Conservation (phyloP, 1,140 invertebrate species). For the Sminthurides bifidus region DNA sequence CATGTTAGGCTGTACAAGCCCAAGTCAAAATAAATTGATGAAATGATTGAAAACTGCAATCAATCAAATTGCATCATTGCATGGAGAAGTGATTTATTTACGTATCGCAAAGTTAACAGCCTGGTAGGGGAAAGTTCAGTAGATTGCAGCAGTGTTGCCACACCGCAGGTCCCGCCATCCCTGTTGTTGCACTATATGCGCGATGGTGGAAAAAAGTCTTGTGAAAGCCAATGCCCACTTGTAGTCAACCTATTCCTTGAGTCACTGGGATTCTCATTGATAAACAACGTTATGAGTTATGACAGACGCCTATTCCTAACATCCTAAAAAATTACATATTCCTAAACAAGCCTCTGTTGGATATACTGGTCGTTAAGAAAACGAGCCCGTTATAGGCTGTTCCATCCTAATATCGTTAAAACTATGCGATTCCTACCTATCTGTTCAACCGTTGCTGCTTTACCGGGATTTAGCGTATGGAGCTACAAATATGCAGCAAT, state of each 20-base stretch:
- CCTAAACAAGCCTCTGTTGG: slow-evolving; percentile 1
- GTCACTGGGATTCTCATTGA: neutral
- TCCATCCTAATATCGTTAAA: too few species aligned
- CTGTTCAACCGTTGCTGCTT: too few species aligned
- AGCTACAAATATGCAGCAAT: too few species aligned
- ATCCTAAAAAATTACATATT: too few species aligned
- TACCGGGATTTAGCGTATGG: too few species aligned
- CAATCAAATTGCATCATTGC: neutral
- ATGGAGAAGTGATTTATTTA: neutral
- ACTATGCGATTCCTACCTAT: too few species aligned
- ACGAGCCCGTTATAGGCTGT: too few species aligned
- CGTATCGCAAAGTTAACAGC: slow-evolving; percentile 27
- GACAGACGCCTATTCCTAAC: neutral
- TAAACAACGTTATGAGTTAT: neutral
- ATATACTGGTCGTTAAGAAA: too few species aligned
- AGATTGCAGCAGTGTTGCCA: slow-evolving; percentile 17
- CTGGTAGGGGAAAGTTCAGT: slow-evolving; percentile 24
- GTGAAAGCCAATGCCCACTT: too few species aligned
- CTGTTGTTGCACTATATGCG: slow-evolving; percentile 23
- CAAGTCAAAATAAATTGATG: too few species aligned
- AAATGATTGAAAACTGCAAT: neutral
- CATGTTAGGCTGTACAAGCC: neutral
- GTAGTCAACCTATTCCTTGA: too few species aligned
- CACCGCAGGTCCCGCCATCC: slow-evolving; percentile 22
- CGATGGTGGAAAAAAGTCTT: too few species aligned